Evolutionary conservation across 2,888 invertebrate species (phyloP).

Genomic region (Campopleginae sp.): DNA sequence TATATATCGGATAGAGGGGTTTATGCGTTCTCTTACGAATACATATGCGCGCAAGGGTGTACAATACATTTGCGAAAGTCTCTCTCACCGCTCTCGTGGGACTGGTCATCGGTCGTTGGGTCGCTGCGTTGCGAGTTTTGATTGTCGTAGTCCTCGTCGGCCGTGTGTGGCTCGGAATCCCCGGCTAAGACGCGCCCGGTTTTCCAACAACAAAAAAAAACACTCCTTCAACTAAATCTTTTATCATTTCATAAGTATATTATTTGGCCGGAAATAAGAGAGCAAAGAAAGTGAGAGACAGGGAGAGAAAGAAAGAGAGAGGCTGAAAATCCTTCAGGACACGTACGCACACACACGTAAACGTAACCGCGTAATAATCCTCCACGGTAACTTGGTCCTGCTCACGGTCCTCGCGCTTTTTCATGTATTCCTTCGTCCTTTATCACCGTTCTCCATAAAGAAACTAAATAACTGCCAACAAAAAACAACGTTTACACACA

Average conservation of each 20-base stretch:
- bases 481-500: slow-evolving; percentile 20
- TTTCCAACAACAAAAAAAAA: slow-evolving; percentile 46
- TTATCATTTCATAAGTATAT: slow-evolving; percentile 14
- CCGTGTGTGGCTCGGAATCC: slow-evolving; percentile 63
- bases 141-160: slow-evolving; percentile 57
- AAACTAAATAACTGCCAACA: background rate
- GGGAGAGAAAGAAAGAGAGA: background rate
- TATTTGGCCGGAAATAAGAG: background rate
- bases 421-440: slow-evolving; percentile 54
- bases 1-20: background rate
- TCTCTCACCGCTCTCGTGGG: slow-evolving; percentile 48
- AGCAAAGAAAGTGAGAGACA: background rate
- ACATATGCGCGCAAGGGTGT: slow-evolving; percentile 15
- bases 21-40: slow-evolving; percentile 22
- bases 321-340: slow-evolving; percentile 20
- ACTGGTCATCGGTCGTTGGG: slow-evolving; percentile 59
- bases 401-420: slow-evolving; percentile 31
- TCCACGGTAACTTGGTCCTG: slow-evolving; percentile 15
- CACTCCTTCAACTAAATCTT: slow-evolving; percentile 15
- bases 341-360: background rate
- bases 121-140: slow-evolving; percentile 44
- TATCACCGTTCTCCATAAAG: slow-evolving; percentile 25
- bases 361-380: slow-evolving; percentile 38
- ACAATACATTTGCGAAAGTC: slow-evolving; percentile 43
- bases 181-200: slow-evolving; percentile 68